Evolutionary conservation across 1,140 invertebrate genomes (phyloP).

Genomic region (Hylaeus anthracinus): DNA sequence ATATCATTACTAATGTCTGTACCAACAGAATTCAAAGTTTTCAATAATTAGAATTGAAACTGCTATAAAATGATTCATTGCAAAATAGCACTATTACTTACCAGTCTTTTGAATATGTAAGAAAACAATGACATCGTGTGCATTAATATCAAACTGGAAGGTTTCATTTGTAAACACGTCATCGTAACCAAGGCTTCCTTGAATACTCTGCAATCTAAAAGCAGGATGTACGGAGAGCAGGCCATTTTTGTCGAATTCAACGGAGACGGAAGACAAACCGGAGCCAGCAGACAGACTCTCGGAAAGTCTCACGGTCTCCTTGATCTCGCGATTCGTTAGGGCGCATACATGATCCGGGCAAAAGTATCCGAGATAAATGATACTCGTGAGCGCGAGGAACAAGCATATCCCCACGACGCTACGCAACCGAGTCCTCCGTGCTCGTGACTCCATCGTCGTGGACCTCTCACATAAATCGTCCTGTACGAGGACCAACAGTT

Average conservation of each 20-base stretch:
- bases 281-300: slow-evolving; percentile 71
- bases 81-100: slow-evolving; percentile 45
- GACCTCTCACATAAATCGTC: slow-evolving; percentile 64
- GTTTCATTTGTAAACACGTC: slow-evolving; percentile 90
- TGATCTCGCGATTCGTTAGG: slow-evolving; percentile 84
- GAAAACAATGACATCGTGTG: slow-evolving; percentile 98
- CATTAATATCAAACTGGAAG: slow-evolving; percentile 93
- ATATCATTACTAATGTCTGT: not conserved
- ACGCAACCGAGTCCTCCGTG: slow-evolving; percentile 82
- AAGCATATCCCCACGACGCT: slow-evolving; percentile 90
- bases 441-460: slow-evolving; percentile 75
- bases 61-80: not conserved
- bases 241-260: slow-evolving; percentile 73
- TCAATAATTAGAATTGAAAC: not conserved
- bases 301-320: slow-evolving; percentile 74
- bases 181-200: slow-evolving; percentile 84
- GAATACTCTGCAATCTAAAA: slow-evolving; percentile 77
- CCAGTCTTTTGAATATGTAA: slow-evolving; percentile 98
- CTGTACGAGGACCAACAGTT: slow-evolving; percentile 68
- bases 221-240: slow-evolving; percentile 75
- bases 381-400: slow-evolving; percentile 88
- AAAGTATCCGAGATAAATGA: slow-evolving; percentile 93
- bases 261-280: slow-evolving; percentile 82
- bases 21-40: not conserved
- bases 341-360: slow-evolving; percentile 93